Conservation (phyloP, 2,797 vertebrate genomes). For the Atherinosoma microstoma region DNA sequence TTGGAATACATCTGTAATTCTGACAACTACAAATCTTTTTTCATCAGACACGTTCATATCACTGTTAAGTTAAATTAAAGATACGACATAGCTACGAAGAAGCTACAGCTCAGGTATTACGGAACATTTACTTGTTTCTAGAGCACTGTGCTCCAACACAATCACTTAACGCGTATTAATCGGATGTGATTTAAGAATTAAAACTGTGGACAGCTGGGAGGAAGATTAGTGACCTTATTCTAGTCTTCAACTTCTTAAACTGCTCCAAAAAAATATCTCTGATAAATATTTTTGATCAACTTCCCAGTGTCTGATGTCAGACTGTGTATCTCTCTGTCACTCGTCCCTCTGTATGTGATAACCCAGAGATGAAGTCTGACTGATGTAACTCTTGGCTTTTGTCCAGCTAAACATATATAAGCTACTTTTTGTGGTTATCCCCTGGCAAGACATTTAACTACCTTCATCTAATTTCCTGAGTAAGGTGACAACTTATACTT, state of each 20-base stretch:
- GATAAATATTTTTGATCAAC: neutral
- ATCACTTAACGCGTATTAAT: conserved; percentile 37
- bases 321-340: neutral
- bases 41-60: neutral
- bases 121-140: neutral
- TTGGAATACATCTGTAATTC: neutral
- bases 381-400: conserved; percentile 2
- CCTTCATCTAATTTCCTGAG: neutral
- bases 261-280: neutral
- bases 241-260: neutral
- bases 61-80: neutral
- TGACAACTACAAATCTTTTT: neutral
- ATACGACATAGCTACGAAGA: neutral
- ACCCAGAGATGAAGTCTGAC: neutral
- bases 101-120: neutral
- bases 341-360: neutral
- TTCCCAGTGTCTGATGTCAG: neutral
- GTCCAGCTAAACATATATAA: neutral
- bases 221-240: conserved; percentile 41
- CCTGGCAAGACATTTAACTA: neutral
- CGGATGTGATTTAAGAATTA: conserved; percentile 40
- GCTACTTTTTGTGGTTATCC: neutral
- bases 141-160: neutral
- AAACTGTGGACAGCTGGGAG: conserved; percentile 29
- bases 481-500: neutral